A percentile compares a stretch with the other conserved stretches of the same genome.
These are phyloP conservation scores for Neogobius melanostomus DNA, from an alignment of 2,113 vertebrate genomes.

Conservation along the genomic window DNA sequence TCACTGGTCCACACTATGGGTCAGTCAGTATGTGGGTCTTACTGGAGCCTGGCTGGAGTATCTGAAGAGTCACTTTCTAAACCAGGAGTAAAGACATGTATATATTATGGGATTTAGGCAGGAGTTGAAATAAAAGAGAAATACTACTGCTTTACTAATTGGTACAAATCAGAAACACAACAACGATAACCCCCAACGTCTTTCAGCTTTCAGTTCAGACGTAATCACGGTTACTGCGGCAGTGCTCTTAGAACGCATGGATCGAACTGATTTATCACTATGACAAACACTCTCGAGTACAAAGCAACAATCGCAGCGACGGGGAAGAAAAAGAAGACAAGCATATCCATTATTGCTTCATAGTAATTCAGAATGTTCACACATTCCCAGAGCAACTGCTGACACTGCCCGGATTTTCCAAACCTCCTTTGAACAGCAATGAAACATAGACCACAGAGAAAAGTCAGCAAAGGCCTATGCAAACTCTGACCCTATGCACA, in stretches of 20 bases:
- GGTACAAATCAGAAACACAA: conserved; percentile 17
- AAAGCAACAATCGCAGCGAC: conserved; percentile 18
- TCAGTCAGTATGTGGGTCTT: not conserved
- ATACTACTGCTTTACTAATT: not conserved
- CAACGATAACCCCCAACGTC: conserved; percentile 21
- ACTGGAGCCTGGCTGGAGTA: conserved; percentile 30
- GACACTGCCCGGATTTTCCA: conserved; percentile 8
- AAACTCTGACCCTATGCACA: not conserved
- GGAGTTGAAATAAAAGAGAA: conserved; percentile 33
- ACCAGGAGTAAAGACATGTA: conserved; percentile 37
- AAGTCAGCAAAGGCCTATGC: not conserved
- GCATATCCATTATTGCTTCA: not conserved
- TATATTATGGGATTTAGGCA: conserved; percentile 38
- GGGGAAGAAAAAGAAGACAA: conserved; percentile 15
- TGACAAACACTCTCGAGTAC: conserved; percentile 35
- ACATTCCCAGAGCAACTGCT: conserved; percentile 27
- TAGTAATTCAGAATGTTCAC: not conserved
- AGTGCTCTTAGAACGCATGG: conserved; percentile 6
- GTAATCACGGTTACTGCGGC: not conserved
- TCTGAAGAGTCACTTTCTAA: conserved; percentile 38
- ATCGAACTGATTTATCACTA: conserved; percentile 25
- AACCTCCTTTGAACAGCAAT: not conserved
- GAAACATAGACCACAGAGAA: not conserved
- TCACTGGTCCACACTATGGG: too few species aligned
- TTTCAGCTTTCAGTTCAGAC: conserved; percentile 34